phyloP scores from a whole-genome alignment of 2,113 vertebrate genomes.

The Tringa solitaria region DNA sequence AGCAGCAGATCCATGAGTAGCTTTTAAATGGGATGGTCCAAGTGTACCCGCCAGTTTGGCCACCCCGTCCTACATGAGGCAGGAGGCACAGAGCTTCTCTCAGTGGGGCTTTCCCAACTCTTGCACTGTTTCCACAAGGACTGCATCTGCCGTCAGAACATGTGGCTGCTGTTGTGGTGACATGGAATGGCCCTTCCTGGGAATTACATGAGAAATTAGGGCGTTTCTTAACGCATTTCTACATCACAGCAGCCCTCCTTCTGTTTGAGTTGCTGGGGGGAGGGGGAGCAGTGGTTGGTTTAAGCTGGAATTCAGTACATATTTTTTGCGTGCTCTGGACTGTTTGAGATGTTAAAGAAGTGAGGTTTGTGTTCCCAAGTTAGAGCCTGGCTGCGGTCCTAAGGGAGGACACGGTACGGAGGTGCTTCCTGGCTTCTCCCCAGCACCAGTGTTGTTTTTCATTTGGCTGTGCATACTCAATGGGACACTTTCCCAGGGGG shows the following conservation, averaged over 20 bases:
- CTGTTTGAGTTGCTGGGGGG: not conserved
- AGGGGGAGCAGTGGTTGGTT: not conserved
- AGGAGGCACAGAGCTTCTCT: not conserved
- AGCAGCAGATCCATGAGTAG: not conserved
- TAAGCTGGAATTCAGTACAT: not conserved
- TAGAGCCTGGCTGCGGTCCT: not conserved
- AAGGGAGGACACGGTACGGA: not conserved
- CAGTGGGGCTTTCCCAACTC: not conserved
- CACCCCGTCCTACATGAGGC: rapidly evolving
- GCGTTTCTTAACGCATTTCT: not conserved
- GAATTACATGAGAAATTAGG: not conserved
- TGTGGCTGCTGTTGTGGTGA: not conserved
- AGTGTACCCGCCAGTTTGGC: not conserved
- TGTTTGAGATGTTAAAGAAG: not conserved
- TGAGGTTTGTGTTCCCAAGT: not conserved
- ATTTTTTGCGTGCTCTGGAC: not conserved
- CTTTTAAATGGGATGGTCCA: not conserved
- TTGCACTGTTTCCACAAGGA: not conserved
- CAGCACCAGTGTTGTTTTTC: not conserved
- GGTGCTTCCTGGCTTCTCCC: not conserved
- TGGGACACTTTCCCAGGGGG: not conserved
- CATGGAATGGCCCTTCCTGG: not conserved
- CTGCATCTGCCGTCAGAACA: rapidly evolving
- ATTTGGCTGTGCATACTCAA: not conserved
- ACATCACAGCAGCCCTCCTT: not conserved